Conservation (phyloP, 1,140 invertebrate genomes). For the Apis laboriosa region DNA sequence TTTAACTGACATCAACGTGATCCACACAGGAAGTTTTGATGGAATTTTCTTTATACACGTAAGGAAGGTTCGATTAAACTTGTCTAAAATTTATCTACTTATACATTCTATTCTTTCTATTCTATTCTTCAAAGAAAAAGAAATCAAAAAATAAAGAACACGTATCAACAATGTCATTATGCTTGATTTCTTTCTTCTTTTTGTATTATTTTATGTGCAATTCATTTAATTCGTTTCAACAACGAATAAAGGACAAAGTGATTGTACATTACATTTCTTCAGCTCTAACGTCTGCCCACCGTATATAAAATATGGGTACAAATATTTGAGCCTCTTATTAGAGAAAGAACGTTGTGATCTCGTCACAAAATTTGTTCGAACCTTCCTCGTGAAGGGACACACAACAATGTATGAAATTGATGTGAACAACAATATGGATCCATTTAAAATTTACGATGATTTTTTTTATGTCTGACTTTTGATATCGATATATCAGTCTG, state of each 20-base stretch:
- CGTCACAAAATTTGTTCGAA: slow-evolving; percentile 34
- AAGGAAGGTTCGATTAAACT: slow-evolving; percentile 45
- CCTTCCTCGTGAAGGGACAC: slow-evolving; percentile 25
- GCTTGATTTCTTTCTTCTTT: not conserved
- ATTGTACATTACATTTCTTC: not conserved
- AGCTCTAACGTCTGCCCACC: slow-evolving; percentile 18
- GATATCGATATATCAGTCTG: slow-evolving; percentile 40
- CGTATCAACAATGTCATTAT: not conserved
- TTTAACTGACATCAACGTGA: not conserved
- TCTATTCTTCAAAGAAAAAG: not conserved
- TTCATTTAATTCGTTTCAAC: not conserved
- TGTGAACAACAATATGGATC: slow-evolving; percentile 41
- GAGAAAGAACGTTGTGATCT: not conserved
- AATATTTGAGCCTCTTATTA: slow-evolving; percentile 39
- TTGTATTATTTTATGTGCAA: not conserved
- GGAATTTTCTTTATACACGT: not conserved
- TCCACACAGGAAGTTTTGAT: not conserved
- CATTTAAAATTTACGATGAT: slow-evolving; percentile 38
- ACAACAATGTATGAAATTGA: not conserved
- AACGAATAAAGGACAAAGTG: slow-evolving; percentile 5
- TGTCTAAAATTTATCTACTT: not conserved
- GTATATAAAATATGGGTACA: slow-evolving; percentile 42
- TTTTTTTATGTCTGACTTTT: slow-evolving; percentile 34
- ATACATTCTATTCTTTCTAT: not conserved
- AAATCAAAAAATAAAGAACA: not conserved